Base-by-base conservation (phyloP, 2,113 vertebrate species). In the Connochaetes taurinus region DNA sequence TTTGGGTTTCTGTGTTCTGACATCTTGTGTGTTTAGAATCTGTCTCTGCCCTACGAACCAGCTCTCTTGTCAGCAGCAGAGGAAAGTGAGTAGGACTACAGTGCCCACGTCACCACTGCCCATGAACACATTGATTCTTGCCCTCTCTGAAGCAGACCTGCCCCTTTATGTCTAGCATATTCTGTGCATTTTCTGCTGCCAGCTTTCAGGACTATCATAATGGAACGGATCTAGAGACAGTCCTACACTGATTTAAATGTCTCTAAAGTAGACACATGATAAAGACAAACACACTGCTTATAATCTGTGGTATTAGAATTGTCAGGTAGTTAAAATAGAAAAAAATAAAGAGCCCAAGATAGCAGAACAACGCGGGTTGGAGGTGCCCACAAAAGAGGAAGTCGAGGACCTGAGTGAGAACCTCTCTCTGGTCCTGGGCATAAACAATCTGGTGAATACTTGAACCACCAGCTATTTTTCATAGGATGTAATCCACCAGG, bases 31-130 rank as follows among this genome's bases (percentile, higher is more conserved):
- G 6, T 31, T 80, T 5, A 21, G 31, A 87, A 36, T n/a, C 57
- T 95, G n/a, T 5, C 7, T n/a, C 27, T 81, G 55, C 15, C 7
- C 9, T 33, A 6, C 3, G 25, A 31, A 16, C 5, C 9, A 55
- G 9, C 23, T 62, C 1, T 47, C n/a, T 19, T 60, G 2, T n/a
- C 6, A 67, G 11, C 15, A 29, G 8, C 15, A 71, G 31, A 76
- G 27, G 40, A 27, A 78, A 55, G 4, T 27, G 62, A 14, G 19
- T 3, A 6, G 19, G 11, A 25, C 27, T 16, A 64, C 9, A 76
- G 52, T 0, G 53, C 4, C 7, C 11, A 15, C 2, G 6, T n/a
- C 1, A n/a, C 21, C 21, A n/a, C 3, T 10, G 27, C 27, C 12
- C 10, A 3, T 9, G 7, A 36, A 29, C 6, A 10, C 7, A 27